These are phyloP conservation scores for Ennomos erosarius DNA, from an alignment of 2,888 invertebrate genomes.

Conservation along the genomic window DNA sequence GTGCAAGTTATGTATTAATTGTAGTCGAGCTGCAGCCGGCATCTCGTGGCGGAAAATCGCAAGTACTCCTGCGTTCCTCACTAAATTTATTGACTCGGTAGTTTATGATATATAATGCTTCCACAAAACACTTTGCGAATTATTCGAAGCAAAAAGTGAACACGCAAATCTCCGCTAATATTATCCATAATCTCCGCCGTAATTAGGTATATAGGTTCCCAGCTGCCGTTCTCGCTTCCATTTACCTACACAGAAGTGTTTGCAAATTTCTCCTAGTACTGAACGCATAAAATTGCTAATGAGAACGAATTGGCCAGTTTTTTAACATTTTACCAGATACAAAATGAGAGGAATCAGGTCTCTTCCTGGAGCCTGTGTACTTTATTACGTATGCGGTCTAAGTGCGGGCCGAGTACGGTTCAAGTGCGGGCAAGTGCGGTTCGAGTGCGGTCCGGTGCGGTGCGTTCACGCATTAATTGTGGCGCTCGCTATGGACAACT, in stretches of 20 bases:
- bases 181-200: slow-evolving; percentile 5
- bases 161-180: slow-evolving; percentile 8
- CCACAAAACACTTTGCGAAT: slow-evolving; percentile 4
- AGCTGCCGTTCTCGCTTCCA: slow-evolving; percentile 2
- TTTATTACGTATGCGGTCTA: too few species aligned
- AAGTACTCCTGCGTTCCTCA: slow-evolving; percentile 8
- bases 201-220: slow-evolving; percentile 15
- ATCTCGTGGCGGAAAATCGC: slow-evolving; percentile 13
- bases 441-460: slow-evolving; percentile 22
- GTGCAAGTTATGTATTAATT: slow-evolving; percentile 27
- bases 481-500: slow-evolving; percentile 67
- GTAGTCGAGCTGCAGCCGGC: background rate
- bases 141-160: slow-evolving; percentile 3
- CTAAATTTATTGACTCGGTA: slow-evolving; percentile 13
- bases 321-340: background rate
- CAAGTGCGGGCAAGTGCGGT: background rate
- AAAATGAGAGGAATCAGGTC: slow-evolving; percentile 32
- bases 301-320: background rate
- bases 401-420: too few species aligned
- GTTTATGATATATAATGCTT: background rate
- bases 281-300: slow-evolving; percentile 1
- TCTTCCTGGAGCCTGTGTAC: too few species aligned
- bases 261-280: background rate
- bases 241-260: slow-evolving; percentile 6
- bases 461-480: slow-evolving; percentile 42